Percentiles rank a stretch among this genome's conserved stretches.
These are phyloP conservation scores for Scaptomyza cyrtandrae DNA, from an alignment of 2,888 invertebrate species.

Conservation along the genomic window DNA sequence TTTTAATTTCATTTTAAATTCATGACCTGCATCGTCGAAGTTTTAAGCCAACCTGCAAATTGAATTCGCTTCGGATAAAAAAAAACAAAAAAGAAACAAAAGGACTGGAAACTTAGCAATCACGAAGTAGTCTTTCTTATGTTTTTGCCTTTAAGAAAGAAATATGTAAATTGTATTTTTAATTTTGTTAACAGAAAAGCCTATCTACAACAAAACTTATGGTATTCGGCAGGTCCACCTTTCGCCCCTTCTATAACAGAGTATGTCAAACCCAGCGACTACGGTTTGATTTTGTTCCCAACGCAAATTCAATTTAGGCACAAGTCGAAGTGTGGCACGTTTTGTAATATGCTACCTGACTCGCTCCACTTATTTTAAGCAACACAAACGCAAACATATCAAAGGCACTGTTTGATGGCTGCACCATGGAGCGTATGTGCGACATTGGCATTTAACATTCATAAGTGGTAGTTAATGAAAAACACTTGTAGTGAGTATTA, in stretches of 20 bases:
- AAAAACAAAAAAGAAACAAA: not conserved
- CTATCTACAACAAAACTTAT: no score
- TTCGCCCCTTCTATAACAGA: no score
- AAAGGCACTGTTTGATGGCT: conserved; percentile 20
- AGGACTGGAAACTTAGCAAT: not conserved
- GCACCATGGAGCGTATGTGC: conserved; percentile 47
- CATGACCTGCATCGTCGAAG: conserved; percentile 59
- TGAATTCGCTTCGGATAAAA: conserved; percentile 23
- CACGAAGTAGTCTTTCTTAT: not conserved
- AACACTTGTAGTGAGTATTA: conserved; percentile 66
- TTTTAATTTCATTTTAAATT: conserved; percentile 74
- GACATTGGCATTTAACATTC: conserved; percentile 70
- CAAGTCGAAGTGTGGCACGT: conserved; percentile 29
- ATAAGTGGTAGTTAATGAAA: conserved; percentile 77
- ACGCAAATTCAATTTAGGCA: conserved; percentile 60
- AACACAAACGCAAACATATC: conserved; percentile 14
- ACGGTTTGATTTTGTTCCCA: conserved; percentile 43
- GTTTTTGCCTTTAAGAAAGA: not conserved
- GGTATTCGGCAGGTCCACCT: no score
- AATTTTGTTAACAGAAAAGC: no score
- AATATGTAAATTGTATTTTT: no score
- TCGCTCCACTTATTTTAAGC: conserved; percentile 23
- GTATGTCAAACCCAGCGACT: no score
- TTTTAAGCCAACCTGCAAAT: conserved; percentile 43
- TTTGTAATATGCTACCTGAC: no score